Conservation (phyloP, 2,113 vertebrate genomes). For the Rutilus rutilus region DNA sequence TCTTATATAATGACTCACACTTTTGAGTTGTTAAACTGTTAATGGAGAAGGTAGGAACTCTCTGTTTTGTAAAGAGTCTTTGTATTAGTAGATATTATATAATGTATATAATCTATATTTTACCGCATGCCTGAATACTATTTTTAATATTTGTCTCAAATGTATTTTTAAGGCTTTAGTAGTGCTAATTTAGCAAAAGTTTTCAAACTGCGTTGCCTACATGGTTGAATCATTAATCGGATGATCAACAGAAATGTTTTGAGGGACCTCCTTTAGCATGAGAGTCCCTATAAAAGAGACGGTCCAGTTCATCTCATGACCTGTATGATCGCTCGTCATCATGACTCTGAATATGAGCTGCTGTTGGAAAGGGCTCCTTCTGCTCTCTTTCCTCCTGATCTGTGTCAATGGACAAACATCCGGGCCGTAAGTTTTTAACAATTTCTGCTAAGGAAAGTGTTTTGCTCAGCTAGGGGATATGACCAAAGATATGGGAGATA, state of each 20-base stretch:
- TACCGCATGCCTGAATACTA: neutral
- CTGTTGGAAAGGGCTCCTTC: conserved; percentile 55
- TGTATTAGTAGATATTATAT: neutral
- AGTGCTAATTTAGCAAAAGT: neutral
- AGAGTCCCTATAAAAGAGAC: conserved; percentile 23
- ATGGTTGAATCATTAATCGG: conserved; percentile 45
- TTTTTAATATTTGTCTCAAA: neutral
- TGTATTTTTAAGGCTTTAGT: neutral
- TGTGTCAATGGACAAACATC: neutral
- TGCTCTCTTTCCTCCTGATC: conserved; percentile 50
- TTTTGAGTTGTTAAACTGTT: neutral
- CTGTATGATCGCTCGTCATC: conserved; percentile 50
- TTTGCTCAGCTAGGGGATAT: no score
- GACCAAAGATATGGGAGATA: no score
- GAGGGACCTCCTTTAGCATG: neutral
- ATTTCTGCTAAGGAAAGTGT: neutral
- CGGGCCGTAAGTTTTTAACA: conserved; percentile 62
- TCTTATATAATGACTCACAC: neutral
- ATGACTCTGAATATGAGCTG: conserved; percentile 61
- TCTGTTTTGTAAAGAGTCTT: neutral
- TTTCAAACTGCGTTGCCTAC: neutral
- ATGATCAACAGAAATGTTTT: neutral
- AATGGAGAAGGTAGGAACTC: neutral
- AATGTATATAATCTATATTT: neutral
- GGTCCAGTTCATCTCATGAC: neutral